phyloP scores from a whole-genome alignment of 2,113 vertebrate genomes.

The Lota lota region DNA sequence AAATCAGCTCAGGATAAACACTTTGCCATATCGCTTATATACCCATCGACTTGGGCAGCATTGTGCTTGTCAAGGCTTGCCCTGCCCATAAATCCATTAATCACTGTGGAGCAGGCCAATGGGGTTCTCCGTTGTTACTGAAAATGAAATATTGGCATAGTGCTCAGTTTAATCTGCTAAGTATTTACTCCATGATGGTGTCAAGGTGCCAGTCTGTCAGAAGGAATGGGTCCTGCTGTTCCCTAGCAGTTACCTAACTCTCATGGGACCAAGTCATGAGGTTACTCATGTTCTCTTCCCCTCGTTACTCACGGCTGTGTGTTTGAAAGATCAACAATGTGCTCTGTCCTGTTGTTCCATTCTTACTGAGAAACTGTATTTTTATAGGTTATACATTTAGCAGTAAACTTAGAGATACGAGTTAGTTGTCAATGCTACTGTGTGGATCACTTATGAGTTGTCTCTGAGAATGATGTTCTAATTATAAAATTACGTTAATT shows the following conservation, averaged over 20 bases:
- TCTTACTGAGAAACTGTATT: too few species aligned
- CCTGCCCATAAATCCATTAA: conserved; percentile 39
- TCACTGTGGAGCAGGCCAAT: conserved; percentile 24
- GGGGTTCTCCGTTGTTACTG: conserved; percentile 38
- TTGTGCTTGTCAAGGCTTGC: conserved; percentile 46
- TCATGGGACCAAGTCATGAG: neutral
- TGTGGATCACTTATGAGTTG: too few species aligned
- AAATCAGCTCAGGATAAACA: too few species aligned
- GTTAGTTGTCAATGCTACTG: too few species aligned
- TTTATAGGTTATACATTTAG: too few species aligned
- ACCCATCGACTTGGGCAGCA: conserved; percentile 3
- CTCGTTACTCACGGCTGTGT: too few species aligned
- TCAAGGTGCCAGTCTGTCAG: conserved; percentile 53
- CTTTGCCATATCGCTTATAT: neutral
- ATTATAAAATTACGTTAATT: too few species aligned
- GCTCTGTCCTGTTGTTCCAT: too few species aligned
- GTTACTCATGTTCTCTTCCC: neutral
- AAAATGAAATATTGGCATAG: conserved; percentile 58
- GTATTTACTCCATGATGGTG: conserved; percentile 46
- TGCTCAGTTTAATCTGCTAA: conserved; percentile 70
- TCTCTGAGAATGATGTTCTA: too few species aligned
- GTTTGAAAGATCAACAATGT: too few species aligned
- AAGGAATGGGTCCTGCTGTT: conserved; percentile 34
- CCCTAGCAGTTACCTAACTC: conserved; percentile 25
- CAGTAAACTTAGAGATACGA: too few species aligned